These are phyloP conservation scores for Catalaphyllia jardinei DNA, from an alignment of 64 coral and sea anemone genomes.

Conservation along the genomic window DNA sequence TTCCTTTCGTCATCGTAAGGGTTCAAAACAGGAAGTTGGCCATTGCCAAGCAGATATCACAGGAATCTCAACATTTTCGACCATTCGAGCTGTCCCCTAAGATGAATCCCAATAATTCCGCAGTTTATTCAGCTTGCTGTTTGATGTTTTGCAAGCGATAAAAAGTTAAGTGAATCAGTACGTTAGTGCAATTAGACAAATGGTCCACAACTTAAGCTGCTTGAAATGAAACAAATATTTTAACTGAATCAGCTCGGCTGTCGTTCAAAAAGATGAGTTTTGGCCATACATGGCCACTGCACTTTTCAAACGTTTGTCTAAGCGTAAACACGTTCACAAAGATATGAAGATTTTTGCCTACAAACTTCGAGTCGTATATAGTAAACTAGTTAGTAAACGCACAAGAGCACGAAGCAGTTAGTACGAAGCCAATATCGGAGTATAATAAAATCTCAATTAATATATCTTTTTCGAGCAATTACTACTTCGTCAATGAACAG, in stretches of 20 bases:
- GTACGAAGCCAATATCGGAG: slow-evolving; percentile 83
- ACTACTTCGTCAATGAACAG: slow-evolving; percentile 73
- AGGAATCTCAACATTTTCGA: slow-evolving; percentile 89
- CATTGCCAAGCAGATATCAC: slow-evolving; percentile 83
- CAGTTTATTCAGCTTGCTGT: slow-evolving; percentile 78
- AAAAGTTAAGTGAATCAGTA: slow-evolving; percentile 80
- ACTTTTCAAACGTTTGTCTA: slow-evolving; percentile 7
- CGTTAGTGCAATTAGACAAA: slow-evolving; percentile 88
- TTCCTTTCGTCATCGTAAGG: slow-evolving; percentile 43
- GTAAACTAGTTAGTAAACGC: slow-evolving; percentile 22
- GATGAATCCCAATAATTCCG: slow-evolving; percentile 72
- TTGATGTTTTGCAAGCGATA: slow-evolving; percentile 86
- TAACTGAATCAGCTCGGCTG: slow-evolving; percentile 42
- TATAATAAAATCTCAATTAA: slow-evolving; percentile 99
- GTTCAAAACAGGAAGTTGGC: slow-evolving; percentile 90
- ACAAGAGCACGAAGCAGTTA: slow-evolving; percentile 56
- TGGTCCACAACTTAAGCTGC: slow-evolving; percentile 87
- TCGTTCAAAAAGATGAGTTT: slow-evolving; percentile 18
- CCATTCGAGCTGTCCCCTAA: slow-evolving; percentile 77
- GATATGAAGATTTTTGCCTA: slow-evolving; percentile 22
- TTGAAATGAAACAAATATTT: slow-evolving; percentile 95
- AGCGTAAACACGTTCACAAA: slow-evolving; percentile 36
- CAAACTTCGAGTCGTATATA: not conserved
- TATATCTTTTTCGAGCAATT: slow-evolving; percentile 99
- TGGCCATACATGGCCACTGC: not conserved